Percentiles rank a stretch among this genome's conserved stretches.
phyloP scores from a whole-genome alignment of 2,797 vertebrate genomes.

The Craterocephalus amniculus region DNA sequence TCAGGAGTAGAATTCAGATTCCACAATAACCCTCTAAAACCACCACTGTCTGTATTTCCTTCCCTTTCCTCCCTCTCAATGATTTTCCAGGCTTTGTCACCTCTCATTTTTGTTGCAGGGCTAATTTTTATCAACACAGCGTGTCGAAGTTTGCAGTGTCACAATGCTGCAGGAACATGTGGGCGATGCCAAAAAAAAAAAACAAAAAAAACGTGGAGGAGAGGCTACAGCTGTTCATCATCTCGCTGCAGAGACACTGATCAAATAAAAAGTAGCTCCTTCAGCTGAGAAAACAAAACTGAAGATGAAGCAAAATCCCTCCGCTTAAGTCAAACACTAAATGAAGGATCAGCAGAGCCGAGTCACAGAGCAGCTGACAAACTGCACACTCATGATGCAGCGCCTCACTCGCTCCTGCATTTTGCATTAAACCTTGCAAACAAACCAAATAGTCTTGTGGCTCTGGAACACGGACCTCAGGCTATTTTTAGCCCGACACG shows the following conservation, averaged over 20 bases:
- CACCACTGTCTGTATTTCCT: slow-evolving; percentile 42
- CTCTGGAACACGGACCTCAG: slow-evolving; percentile 14
- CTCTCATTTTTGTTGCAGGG: slow-evolving; percentile 38
- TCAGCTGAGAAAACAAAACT: neutral
- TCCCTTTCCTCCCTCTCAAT: slow-evolving; percentile 54
- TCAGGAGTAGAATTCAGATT: slow-evolving; percentile 13
- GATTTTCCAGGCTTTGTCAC: slow-evolving; percentile 60
- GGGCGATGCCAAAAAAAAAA: slow-evolving; percentile 18
- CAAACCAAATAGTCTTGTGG: slow-evolving; percentile 43
- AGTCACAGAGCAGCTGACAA: neutral
- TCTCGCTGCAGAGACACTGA: neutral
- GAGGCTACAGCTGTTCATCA: slow-evolving; percentile 27
- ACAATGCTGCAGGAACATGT: slow-evolving; percentile 27
- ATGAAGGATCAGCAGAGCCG: neutral
- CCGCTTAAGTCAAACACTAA: slow-evolving; percentile 14
- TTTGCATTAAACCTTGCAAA: slow-evolving; percentile 49
- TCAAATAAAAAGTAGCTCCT: neutral
- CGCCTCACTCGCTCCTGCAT: slow-evolving; percentile 22
- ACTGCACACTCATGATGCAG: slow-evolving; percentile 10
- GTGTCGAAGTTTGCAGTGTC: slow-evolving; percentile 44
- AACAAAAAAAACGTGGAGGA: slow-evolving; percentile 4
- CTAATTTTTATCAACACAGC: slow-evolving; percentile 49
- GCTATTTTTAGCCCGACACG: slow-evolving; percentile 74
- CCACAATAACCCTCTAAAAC: slow-evolving; percentile 22
- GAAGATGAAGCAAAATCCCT: neutral